Base-by-base conservation (phyloP, 1,140 invertebrate genomes). In the Drosophila navojoa region DNA sequence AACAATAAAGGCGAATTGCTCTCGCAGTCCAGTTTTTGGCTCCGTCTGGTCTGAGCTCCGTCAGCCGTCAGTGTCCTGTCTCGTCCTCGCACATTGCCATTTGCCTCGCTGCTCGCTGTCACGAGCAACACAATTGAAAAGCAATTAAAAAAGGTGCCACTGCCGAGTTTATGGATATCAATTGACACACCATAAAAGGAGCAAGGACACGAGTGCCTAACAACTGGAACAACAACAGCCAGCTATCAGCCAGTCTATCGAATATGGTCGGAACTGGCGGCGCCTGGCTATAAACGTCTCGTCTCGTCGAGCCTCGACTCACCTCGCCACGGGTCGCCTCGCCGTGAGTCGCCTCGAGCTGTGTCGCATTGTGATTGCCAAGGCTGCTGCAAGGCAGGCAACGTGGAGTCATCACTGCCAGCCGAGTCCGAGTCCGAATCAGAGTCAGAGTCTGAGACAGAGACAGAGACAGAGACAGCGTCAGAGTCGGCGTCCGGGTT, bases 381-480 rank as follows among this genome's bases (percentile, higher is more conserved):
- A 89, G 76, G 76, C 79, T 58, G 52, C 49, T 59, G 47, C 63
- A 59, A 85, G 77, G 45, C 74, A 67, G 70, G 55, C 84, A 86
- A 82, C 71, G 84, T 86, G 82, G 82, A 86, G 82, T 87, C 81
- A 73, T 81, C 82, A 78, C 25, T 73, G 52, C 64, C 63, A 35
- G 73, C 81, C 60, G 77, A 70, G 42, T 76, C 79, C 55, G 61
- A 75, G 42, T 53, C 78, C 38, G 71, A 62, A 29, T 42, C 19
- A 5, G 19, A 27, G 53, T 32, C 69, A 11, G 52, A 70, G 42
- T 50, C 50, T 35, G 53, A 58, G 57, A 42, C 45, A 25, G 15
- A 62, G 22, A n/a, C 19, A 5, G 19, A 27, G 53, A 22, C 69
- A 11, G 52, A 70, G 42, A 45, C 50, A 42, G 53, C 54, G 57